phyloP scores from a whole-genome alignment of 2,113 vertebrate species.

The Notiomystis cincta region DNA sequence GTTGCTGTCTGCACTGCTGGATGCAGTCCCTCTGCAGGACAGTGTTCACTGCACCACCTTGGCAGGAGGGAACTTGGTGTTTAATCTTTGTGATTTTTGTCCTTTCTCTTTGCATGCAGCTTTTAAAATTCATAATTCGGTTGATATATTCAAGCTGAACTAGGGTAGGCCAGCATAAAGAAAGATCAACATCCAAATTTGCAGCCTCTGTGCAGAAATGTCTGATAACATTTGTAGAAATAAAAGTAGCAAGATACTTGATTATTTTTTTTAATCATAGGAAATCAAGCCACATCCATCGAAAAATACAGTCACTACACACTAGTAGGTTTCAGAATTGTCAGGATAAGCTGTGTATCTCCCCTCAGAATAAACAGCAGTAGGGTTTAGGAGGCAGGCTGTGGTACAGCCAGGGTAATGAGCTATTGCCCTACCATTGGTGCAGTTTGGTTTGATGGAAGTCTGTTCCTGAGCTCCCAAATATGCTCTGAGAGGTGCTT shows the following conservation, averaged over 20 bases:
- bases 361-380: background rate
- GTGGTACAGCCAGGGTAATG: background rate
- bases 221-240: background rate
- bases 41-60: fast-evolving
- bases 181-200: background rate
- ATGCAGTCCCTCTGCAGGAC: no score
- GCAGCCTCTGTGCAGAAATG: background rate
- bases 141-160: background rate
- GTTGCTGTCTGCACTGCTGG: background rate
- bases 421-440: background rate
- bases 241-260: background rate
- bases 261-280: background rate
- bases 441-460: background rate
- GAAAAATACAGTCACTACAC: background rate
- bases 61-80: background rate
- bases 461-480: fast-evolving
- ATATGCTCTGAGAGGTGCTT: background rate
- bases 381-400: fast-evolving
- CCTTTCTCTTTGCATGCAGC: background rate
- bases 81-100: background rate
- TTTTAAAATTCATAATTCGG: background rate
- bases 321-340: background rate
- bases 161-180: background rate
- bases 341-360: background rate
- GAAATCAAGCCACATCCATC: background rate